Percentiles rank a stretch among this genome's conserved stretches.
phyloP scores from a whole-genome alignment of 2,113 vertebrate species.

The Galbula dea region DNA sequence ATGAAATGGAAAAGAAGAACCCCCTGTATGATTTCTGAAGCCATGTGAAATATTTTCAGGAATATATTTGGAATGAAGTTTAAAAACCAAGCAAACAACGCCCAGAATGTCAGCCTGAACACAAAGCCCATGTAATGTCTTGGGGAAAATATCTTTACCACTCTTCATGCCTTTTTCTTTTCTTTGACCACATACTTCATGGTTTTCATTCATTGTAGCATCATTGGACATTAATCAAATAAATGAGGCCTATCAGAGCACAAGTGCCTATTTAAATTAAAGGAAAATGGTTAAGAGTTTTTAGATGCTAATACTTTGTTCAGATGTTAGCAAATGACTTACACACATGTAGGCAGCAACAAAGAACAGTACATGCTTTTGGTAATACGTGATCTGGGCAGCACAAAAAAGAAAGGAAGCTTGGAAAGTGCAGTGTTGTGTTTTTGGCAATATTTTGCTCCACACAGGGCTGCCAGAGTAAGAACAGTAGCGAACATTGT shows the following conservation, averaged over 20 bases:
- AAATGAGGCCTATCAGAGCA: constrained; percentile 41
- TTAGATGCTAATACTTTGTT: constrained; percentile 57
- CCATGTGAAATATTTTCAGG: neutral
- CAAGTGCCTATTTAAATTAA: constrained; percentile 59
- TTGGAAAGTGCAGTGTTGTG: constrained; percentile 27
- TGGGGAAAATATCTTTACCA: neutral
- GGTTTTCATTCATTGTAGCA: constrained; percentile 43
- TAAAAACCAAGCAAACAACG: neutral
- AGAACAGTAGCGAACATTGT: constrained; percentile 59
- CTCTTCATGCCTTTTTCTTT: neutral
- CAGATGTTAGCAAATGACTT: constrained; percentile 66
- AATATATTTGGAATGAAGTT: neutral
- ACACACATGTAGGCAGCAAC: constrained; percentile 44
- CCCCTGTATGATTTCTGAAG: neutral
- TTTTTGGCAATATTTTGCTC: constrained; percentile 51
- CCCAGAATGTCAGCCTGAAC: neutral
- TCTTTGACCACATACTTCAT: neutral
- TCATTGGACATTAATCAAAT: constrained; percentile 45
- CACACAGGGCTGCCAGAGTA: constrained; percentile 21
- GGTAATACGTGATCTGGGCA: constrained; percentile 31
- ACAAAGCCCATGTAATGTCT: neutral
- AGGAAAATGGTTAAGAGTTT: constrained; percentile 53
- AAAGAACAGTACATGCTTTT: constrained; percentile 41
- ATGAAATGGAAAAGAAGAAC: too few relatives aligned
- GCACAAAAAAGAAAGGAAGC: constrained; percentile 24